Evolutionary conservation across 2,888 invertebrate genomes (phyloP).

Genomic region (Caenorhabditis sp.): DNA sequence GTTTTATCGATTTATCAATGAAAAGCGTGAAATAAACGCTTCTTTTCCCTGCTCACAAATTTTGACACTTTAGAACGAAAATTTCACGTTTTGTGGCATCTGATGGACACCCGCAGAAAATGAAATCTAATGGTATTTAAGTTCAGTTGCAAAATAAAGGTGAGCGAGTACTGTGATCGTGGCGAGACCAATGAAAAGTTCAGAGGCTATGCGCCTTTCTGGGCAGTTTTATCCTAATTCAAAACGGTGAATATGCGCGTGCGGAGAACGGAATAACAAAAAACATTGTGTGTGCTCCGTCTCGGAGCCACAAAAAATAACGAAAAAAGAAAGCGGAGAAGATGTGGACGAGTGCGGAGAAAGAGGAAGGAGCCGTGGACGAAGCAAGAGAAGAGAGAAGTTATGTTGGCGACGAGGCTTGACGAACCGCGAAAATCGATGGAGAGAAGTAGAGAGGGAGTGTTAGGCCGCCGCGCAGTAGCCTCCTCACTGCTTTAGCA

Average conservation of each 20-base stretch:
- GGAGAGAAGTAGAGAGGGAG: slow-evolving; percentile 41
- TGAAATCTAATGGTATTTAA: too few species aligned
- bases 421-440: slow-evolving; percentile 49
- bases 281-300: slow-evolving; percentile 7
- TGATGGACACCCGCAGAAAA: background rate
- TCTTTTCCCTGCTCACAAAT: too few species aligned
- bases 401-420: slow-evolving; percentile 47
- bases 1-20: background rate
- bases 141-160: background rate
- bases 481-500: slow-evolving; percentile 30
- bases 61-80: background rate
- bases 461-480: slow-evolving; percentile 50
- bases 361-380: slow-evolving; percentile 27
- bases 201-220: background rate
- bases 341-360: slow-evolving; percentile 5
- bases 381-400: slow-evolving; percentile 24
- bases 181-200: background rate
- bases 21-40: too few species aligned
- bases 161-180: background rate
- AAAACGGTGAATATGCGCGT: too few species aligned
- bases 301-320: slow-evolving; percentile 1
- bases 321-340: background rate
- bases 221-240: too few species aligned
- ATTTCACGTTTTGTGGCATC: background rate
- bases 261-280: background rate